Conservation (phyloP, 2,113 vertebrate genomes). For the Oreochromis niloticus region DNA sequence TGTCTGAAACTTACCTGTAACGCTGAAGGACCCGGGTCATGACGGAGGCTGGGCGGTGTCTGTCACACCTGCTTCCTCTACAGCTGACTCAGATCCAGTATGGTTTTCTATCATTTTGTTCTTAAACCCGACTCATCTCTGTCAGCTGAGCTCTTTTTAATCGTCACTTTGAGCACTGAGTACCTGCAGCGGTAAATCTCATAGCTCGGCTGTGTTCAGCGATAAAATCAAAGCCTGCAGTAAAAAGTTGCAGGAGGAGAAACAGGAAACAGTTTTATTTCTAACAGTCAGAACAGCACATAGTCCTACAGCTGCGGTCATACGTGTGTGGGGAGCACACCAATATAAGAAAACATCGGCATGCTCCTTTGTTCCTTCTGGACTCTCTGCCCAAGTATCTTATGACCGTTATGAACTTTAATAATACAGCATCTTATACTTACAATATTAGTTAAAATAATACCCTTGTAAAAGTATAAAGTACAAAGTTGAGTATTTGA, state of each 20-base stretch:
- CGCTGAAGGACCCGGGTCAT: neutral
- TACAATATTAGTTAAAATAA: neutral
- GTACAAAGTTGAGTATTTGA: neutral
- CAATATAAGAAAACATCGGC: rapidly evolving
- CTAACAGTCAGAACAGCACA: rapidly evolving
- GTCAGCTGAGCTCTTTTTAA: neutral
- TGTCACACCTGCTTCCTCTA: neutral
- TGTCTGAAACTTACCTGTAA: neutral
- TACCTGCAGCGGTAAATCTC: rapidly evolving
- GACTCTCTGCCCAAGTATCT: too few relatives aligned
- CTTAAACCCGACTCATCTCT: neutral
- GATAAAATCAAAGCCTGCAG: neutral
- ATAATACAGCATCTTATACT: neutral
- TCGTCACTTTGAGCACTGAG: neutral
- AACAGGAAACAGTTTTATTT: rapidly evolving
- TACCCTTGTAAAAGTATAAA: neutral
- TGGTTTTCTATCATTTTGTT: neutral
- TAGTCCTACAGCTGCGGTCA: rapidly evolving
- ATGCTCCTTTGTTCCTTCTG: too few relatives aligned
- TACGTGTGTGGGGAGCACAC: rapidly evolving
- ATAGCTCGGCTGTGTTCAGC: neutral
- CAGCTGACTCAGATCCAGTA: neutral
- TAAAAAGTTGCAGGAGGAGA: neutral
- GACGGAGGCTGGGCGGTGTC: neutral
- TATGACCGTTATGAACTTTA: neutral